Evolutionary conservation across 2,888 invertebrate genomes (phyloP).

Genomic region (Lissonota sp.): DNA sequence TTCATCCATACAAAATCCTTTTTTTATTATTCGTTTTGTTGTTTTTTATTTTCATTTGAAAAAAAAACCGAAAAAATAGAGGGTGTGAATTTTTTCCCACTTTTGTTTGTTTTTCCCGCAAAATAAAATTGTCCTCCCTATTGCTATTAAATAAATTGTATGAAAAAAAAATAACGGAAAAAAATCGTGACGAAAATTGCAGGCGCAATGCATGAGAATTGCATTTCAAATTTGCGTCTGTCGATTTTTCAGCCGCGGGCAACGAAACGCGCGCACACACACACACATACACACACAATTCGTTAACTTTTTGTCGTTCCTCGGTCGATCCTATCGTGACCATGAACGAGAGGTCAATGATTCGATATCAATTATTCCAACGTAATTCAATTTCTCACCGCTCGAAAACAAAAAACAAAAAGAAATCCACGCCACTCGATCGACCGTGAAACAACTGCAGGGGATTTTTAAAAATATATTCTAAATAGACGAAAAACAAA

Average conservation of each 20-base stretch:
- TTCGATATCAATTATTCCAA: conserved; percentile 59
- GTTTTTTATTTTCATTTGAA: too few relatives aligned
- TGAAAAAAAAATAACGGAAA: conserved; percentile 34
- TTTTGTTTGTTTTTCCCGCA: conserved; percentile 6
- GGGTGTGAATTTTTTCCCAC: conserved; percentile 1
- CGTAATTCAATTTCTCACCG: conserved; percentile 45
- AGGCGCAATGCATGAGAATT: conserved; percentile 33
- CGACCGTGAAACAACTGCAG: background rate
- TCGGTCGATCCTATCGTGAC: conserved; percentile 21
- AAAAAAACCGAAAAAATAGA: too few relatives aligned
- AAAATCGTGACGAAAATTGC: conserved; percentile 39
- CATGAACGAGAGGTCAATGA: conserved; percentile 36
- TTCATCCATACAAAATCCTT: background rate
- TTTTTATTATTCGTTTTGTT: too few relatives aligned
- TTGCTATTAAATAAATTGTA: conserved; percentile 48
- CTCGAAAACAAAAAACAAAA: conserved; percentile 16
- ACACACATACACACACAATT: background rate
- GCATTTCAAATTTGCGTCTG: conserved; percentile 38
- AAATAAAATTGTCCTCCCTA: conserved; percentile 43
- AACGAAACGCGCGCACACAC: conserved; percentile 8
- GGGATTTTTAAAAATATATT: conserved; percentile 3
- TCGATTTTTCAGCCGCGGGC: conserved; percentile 31
- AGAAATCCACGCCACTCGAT: conserved; percentile 4
- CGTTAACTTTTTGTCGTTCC: conserved; percentile 19
- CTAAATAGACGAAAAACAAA: conserved; percentile 7